phyloP scores from a whole-genome alignment of 2,113 vertebrate genomes.

The Oreochromis spilurus region DNA sequence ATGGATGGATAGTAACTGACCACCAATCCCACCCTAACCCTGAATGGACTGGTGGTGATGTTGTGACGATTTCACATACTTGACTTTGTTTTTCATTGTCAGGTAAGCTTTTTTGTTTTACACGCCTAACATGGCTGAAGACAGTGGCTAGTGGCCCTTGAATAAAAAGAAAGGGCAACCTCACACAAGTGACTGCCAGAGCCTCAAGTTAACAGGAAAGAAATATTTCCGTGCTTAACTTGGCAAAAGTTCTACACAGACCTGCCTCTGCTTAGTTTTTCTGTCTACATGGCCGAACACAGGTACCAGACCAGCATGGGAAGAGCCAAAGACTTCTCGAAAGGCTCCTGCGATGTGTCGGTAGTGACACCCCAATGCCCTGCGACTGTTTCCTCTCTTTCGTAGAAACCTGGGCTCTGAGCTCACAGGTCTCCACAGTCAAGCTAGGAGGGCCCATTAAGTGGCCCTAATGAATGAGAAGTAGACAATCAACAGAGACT shows the following conservation, averaged over 20 bases:
- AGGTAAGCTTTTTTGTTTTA: not conserved
- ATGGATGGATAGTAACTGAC: not conserved
- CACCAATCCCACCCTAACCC: not conserved
- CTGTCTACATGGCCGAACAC: slow-evolving; percentile 44
- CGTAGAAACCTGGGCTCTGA: slow-evolving; percentile 25
- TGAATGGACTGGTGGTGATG: not conserved
- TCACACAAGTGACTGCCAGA: slow-evolving; percentile 60
- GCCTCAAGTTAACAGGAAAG: slow-evolving; percentile 72
- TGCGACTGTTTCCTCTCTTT: slow-evolving; percentile 28
- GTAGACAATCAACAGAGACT: slow-evolving; percentile 58
- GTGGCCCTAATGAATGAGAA: slow-evolving; percentile 70
- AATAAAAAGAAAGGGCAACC: slow-evolving; percentile 47
- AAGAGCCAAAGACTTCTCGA: slow-evolving; percentile 53
- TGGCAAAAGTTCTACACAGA: slow-evolving; percentile 53
- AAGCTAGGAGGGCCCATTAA: slow-evolving; percentile 17
- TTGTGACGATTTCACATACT: not conserved
- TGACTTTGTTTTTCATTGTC: not conserved
- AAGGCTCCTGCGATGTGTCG: slow-evolving; percentile 57
- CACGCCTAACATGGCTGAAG: slow-evolving; percentile 5
- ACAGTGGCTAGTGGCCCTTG: slow-evolving; percentile 15
- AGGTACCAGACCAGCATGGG: slow-evolving; percentile 39
- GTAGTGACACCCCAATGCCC: slow-evolving; percentile 40
- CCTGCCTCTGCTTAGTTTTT: slow-evolving; percentile 60
- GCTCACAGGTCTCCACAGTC: slow-evolving; percentile 25
- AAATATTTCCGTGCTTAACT: slow-evolving; percentile 72